Evolutionary conservation across 2,113 vertebrate species (phyloP), one percentile per base, ranked within the genome.

Genomic region (Calidris pugnax): DNA sequence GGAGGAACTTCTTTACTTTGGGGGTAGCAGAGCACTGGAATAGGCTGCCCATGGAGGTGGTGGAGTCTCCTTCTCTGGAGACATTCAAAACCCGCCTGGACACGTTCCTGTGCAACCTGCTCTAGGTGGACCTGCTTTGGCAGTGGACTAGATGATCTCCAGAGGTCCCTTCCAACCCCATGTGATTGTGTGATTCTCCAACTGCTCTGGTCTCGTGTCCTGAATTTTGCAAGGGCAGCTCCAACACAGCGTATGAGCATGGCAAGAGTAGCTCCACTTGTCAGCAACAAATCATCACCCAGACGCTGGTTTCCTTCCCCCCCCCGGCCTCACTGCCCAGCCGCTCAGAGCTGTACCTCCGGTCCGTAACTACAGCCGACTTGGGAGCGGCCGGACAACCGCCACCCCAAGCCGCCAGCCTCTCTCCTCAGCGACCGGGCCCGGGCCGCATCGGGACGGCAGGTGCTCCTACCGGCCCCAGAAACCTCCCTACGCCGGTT

Each of bases 231-330:
- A 17, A 7, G 14, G 30, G 30, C 1, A 14, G n/a, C n/a, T 53
- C 24, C 10, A 21, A 5, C 17, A 4, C 14, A 30, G 20, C 0
- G 1, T 1, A 1, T 0, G 3, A 28, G 11, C 21, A 6, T 0
- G 19, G 3, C 8, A 19, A 14, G 5, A 15, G 48, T n/a, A 24
- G 14, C 39, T 2, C 26, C 2, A 4, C 24, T 0, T 3, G 4
- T 1, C 33, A 4, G 12, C 0, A 11, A 3, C 0, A 5, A 0
- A 7, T 1, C 1, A 17, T 1, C 35, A 10, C 27, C 19, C 23
- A 8, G 1, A 2, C 4, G 18, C 43, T 2, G 20, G 2, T 5
- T 18, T 3, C 9, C 22, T 7, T 10, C 2, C 1, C 10, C n/a
- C 27, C 24, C 27, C 17, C 43, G 4, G 4, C 43, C 2, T 23